Evolutionary conservation across 2,888 invertebrate genomes (phyloP), one percentile per base, ranked within the genome.

Genomic region (Hypercompe scribonia): DNA sequence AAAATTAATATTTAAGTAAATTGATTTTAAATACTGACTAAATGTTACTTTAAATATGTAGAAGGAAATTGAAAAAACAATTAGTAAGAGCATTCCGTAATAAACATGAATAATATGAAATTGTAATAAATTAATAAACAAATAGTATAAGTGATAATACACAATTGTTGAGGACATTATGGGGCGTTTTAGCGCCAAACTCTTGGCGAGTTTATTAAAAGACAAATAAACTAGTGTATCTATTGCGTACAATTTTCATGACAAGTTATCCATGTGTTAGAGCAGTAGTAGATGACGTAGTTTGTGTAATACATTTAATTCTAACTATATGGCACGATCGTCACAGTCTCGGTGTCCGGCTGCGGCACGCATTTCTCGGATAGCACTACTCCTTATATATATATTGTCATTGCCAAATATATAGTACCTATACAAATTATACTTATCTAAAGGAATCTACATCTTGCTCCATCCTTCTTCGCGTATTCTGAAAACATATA

Each of bases 401-500:
- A 64, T 75, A 73, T 79, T 77, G 70, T 79, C 84, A 80, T 86
- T 91, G 90, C 91, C 90, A 91, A 92, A 91, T 85, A 83, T 88
- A 88, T 83, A 86, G 81, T 84, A 87, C 85, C 79, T 87, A 87
- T 80, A 80, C 78, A 76, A 74, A 61, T 72, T 83, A 76, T 71
- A 80, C 80, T 82, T 84, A 78, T 76, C 75, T 82, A 82, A 77
- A 77, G 83, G 75, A 84, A 78, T 81, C 84, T 78, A 81, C 74
- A 84, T 88, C 81, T 83, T 78, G 86, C 84, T 86, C 88, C 87
- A 90, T 89, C 83, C 84, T 89, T 89, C 86, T 86, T 88, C 87
- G 89, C 86, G 86, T 89, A 90, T 89, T 90, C 89, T 87, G 88
- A 90, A 89, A 88, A 87, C 83, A 89, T 91, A 90, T 93, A 91